Conservation (phyloP, 2,113 vertebrate genomes). For the Cnemophilus loriae region DNA sequence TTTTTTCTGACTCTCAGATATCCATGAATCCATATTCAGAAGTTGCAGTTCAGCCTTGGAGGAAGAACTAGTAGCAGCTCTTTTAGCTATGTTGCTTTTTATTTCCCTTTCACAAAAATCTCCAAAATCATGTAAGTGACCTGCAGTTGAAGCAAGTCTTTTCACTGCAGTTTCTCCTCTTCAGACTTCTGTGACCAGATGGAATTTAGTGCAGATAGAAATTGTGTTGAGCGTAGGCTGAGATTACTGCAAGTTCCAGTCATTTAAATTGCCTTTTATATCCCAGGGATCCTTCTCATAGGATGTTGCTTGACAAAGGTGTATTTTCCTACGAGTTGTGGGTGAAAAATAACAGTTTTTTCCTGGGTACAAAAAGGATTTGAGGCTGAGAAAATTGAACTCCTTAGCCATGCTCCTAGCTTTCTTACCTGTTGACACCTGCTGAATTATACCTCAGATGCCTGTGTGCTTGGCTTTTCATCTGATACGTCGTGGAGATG, state of each 20-base stretch:
- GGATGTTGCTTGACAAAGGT: not conserved
- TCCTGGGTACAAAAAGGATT: not conserved
- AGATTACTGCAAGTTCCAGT: not conserved
- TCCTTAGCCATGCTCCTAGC: not conserved
- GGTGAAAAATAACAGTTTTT: not conserved
- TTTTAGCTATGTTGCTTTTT: not conserved
- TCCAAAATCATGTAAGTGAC: not conserved
- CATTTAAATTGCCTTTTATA: not conserved
- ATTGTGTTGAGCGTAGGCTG: not conserved
- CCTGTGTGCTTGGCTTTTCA: not conserved
- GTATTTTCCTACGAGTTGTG: not conserved
- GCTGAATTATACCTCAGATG: not conserved
- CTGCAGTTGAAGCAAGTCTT: not conserved
- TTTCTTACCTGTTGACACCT: not conserved
- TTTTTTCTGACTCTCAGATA: not conserved
- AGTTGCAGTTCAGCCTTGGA: not conserved
- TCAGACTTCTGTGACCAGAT: not conserved
- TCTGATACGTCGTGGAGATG: not conserved
- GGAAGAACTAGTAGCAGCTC: not conserved
- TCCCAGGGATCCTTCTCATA: not conserved
- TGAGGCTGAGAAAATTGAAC: not conserved
- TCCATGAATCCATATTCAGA: not conserved
- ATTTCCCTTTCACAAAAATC: not conserved
- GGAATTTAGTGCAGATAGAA: not conserved
- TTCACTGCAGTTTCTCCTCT: not conserved